Evolutionary conservation across 2,113 vertebrate genomes (phyloP).

Genomic region (Neolamprologus cancellatus): DNA sequence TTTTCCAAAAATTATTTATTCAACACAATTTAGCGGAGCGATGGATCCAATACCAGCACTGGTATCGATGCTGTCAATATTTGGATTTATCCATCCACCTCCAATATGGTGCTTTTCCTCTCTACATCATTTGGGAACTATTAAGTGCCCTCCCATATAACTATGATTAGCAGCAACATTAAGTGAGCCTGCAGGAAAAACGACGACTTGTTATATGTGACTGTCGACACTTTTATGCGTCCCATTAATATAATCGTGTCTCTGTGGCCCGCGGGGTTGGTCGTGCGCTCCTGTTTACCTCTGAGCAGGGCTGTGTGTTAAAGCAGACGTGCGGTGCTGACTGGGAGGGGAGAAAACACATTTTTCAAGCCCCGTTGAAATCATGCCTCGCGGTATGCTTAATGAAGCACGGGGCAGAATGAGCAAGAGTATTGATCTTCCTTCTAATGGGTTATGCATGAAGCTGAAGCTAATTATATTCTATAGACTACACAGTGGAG

Average conservation of each 20-base stretch:
- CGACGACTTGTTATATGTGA: background rate
- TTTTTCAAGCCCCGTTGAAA: background rate
- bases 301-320: no score
- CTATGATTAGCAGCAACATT: background rate
- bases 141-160: background rate
- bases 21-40: background rate
- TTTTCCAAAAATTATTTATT: background rate
- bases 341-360: background rate
- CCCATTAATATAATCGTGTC: background rate
- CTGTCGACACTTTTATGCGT: background rate
- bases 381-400: slow-evolving; percentile 1
- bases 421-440: slow-evolving; percentile 31
- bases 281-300: background rate
- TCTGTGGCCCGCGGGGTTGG: background rate
- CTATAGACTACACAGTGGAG: background rate
- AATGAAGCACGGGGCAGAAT: slow-evolving; percentile 43
- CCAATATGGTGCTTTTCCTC: background rate
- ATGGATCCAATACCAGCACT: accelerated
- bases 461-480: slow-evolving; percentile 23
- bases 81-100: background rate
- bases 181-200: background rate
- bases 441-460: slow-evolving; percentile 17
- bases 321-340: background rate
- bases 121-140: background rate
- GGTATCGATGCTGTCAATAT: background rate